These are phyloP conservation scores for Mellivora capensis DNA, from an alignment of 2,113 vertebrate genomes.

Conservation along the genomic window DNA sequence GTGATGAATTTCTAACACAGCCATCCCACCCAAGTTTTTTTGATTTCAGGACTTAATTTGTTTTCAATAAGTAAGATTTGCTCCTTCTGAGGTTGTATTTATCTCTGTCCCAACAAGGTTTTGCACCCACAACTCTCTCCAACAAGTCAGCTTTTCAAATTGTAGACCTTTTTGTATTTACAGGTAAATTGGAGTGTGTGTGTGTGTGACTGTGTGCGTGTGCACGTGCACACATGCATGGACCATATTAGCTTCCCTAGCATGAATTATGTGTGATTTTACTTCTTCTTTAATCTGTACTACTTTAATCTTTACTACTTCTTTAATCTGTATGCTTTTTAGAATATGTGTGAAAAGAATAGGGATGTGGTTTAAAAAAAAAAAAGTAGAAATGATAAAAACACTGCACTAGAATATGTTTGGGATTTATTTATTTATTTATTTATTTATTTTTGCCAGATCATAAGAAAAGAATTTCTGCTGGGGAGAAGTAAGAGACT, in stretches of 20 bases:
- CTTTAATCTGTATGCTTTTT: neutral
- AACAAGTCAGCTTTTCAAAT: neutral
- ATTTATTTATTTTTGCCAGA: neutral
- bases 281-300: neutral
- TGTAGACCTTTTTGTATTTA: neutral
- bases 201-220: too few relatives aligned
- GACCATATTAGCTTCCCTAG: neutral
- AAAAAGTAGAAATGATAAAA: neutral
- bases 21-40: neutral
- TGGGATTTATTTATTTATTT: too few relatives aligned
- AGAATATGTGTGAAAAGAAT: neutral
- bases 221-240: fast-evolving
- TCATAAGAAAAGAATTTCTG: neutral
- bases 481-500: neutral
- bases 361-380: neutral
- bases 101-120: neutral
- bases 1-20: neutral
- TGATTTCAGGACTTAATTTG: neutral
- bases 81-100: neutral
- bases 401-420: neutral
- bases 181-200: neutral
- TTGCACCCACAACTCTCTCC: neutral
- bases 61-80: neutral
- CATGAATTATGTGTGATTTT: neutral
- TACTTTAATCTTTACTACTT: too few relatives aligned